Evolutionary conservation across 2,888 invertebrate genomes (phyloP), one percentile per base, ranked within the genome.

Genomic region (Carterocephalus palaemon): DNA sequence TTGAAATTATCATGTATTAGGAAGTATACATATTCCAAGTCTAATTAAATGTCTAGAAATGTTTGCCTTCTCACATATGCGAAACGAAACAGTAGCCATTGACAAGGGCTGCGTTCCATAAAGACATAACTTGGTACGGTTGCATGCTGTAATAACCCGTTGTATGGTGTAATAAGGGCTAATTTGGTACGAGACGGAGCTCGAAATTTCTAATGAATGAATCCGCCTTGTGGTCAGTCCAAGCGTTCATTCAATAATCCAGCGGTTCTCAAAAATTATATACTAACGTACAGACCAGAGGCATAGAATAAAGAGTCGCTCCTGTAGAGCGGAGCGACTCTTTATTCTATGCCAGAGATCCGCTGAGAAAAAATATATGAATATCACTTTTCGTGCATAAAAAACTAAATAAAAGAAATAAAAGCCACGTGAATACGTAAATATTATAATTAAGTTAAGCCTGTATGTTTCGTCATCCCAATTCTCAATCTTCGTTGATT

Each of bases 131-230:
- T 13, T 4, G 1, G 1, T 4, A 6, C 2, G 1, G 2, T 2
- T 8, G 4, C 1, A 31, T 8, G 4, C 23, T 4, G 48, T 39
- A 43, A 24, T 37, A 6, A 9, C n/a, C 33, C 23, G 31, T 52
- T 34, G 31, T 4, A 1, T 7, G n/a, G 9, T 4, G 3, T 1
- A 0, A 24, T 46, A 49, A 45, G 10, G 43, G 17, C 23, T 20
- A 41, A 28, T 46, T 43, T 52, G 4, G 13, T 10, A 2, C 23
- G 9, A 9, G 2, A 4, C 5, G n/a, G 24, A 38, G 19, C 37
- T 24, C 45, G 39, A 32, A 46, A 23, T 43, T 50, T 56, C 52
- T 52, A 48, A 47, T 64, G 64, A 64, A 64, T 62, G 61, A 53
- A 52, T 51, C 45, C 50, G 46, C 50, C 56, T 53, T 47, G 46